Base-by-base conservation (phyloP, 1,140 invertebrate genomes). In the Orius insidiosus region DNA sequence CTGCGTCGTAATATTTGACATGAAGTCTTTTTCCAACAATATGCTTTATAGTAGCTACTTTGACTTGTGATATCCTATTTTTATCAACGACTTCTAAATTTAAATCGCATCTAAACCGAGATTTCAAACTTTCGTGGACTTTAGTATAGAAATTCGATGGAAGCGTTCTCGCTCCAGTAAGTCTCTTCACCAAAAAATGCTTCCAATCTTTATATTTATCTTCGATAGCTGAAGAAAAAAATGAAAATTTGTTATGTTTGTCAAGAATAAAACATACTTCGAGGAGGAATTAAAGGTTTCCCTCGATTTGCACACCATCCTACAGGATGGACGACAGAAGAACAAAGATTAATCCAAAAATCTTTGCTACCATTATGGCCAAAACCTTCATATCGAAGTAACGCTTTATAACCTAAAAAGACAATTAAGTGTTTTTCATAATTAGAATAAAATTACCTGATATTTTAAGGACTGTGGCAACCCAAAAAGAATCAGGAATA, bases 241-340 rank as follows among this genome's bases (percentile, higher is more conserved):
- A 15, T n/a, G n/a, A n/a, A n/a, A n/a, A n/a, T n/a, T n/a, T n/a
- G 14, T 37, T 13, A 37, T 13, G n/a, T n/a, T 5, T 37, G 5
- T 37, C 3, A 37, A 15, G 35, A 13, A 41, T 16, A 34, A 41
- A 32, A 60, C 61, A 65, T 62, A 78, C 76, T 81, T 63, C 80
- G 80, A 10, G 92, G 92, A 45, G 90, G 90, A 59, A 94, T 93
- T 0, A 96, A 65, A 5, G 88, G 87, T 64, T 93, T 93, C 13
- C 89, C 89, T 52, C 89, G 75, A 0, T 85, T 88, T 1, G 92
- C 92, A 68, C 90, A 95, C 92, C 92, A 96, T 11, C 90, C 90
- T 34, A 97, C 88, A 18, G 86, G 86, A 65, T 96, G 88, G 16
- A 97, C 85, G 58, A 87, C 80, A 46, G 85, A 81, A 39, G 85